Evolutionary conservation across 1,140 invertebrate species (phyloP).

Genomic region (Dreissena polymorpha): DNA sequence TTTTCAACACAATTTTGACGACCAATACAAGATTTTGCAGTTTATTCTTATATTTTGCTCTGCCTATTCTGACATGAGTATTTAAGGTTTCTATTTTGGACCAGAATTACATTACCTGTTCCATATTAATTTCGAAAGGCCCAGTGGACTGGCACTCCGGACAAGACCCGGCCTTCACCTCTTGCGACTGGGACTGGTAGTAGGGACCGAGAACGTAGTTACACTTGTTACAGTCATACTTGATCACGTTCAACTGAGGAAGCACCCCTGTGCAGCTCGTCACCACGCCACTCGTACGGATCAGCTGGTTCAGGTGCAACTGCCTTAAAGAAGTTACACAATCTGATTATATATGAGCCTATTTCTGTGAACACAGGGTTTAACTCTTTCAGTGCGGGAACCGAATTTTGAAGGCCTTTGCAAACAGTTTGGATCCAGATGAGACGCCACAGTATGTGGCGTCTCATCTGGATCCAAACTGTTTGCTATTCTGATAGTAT

Average conservation of each 20-base stretch:
- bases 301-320: constrained; percentile 95
- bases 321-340: constrained; percentile 84
- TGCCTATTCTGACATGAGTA: too few species aligned
- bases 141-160: constrained; percentile 98
- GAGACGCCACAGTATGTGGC: too few species aligned
- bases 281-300: constrained; percentile 96
- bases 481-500: too few species aligned
- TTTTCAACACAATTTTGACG: too few species aligned
- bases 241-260: constrained; percentile 96
- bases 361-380: too few species aligned
- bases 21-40: too few species aligned
- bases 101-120: constrained; percentile 83
- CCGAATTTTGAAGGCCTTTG: too few species aligned
- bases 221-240: constrained; percentile 99
- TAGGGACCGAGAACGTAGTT: constrained; percentile 97
- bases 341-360: not conserved
- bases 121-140: constrained; percentile 90
- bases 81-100: too few species aligned
- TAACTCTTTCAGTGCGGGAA: too few species aligned
- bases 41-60: too few species aligned
- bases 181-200: constrained; percentile 93
- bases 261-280: constrained; percentile 97
- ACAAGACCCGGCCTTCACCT: constrained; percentile 97
- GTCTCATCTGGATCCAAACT: too few species aligned
- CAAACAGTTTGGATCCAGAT: too few species aligned